Evolutionary conservation across 1,140 invertebrate genomes (phyloP), one percentile per base, ranked within the genome.

Genomic region (Drosophila punjabiensis): DNA sequence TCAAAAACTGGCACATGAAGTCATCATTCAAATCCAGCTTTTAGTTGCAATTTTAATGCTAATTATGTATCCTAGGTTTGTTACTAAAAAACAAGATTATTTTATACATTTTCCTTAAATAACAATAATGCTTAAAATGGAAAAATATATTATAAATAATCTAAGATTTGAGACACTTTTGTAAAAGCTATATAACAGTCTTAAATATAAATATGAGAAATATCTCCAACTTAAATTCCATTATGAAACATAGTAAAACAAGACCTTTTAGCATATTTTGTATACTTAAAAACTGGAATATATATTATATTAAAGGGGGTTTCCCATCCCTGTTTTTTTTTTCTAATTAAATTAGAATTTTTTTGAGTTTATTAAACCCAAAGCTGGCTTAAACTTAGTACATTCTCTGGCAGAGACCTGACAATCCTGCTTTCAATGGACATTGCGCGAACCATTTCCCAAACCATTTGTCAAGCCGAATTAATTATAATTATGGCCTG

Each of bases 381-480:
- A 32, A 32, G 16, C 28, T 2, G 48, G 48, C 11, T 30, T 5
- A n/a, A 9, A 8, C 14, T 32, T 28, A 3, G 24, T 9, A 8
- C 24, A 4, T 0, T 48, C 28, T 32, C 5, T 33, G n/a, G 9
- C 1, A n/a, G 56, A 35, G 56, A 35, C 10, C 41, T 24, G 64
- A 20, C 64, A 63, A 66, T 43, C 63, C 28, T 66, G 37, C 30
- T 39, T 39, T 47, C 41, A 24, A n/a, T 48, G 18, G 9, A 20
- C 50, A 35, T 66, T 55, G 28, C 13, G 41, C 41, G 37, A 53
- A 58, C 43, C 67, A 74, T 53, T 56, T 56, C 39, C 71, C 48
- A 20, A 61, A 50, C 39, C 32, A 75, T 76, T 76, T 76, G 60
- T 76, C 74, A 76, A 56, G 52, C 41, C 53, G 41, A 79, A 70